Base-by-base conservation (phyloP, 92 coral and sea anemone genomes). In the Meandrina meandrites region DNA sequence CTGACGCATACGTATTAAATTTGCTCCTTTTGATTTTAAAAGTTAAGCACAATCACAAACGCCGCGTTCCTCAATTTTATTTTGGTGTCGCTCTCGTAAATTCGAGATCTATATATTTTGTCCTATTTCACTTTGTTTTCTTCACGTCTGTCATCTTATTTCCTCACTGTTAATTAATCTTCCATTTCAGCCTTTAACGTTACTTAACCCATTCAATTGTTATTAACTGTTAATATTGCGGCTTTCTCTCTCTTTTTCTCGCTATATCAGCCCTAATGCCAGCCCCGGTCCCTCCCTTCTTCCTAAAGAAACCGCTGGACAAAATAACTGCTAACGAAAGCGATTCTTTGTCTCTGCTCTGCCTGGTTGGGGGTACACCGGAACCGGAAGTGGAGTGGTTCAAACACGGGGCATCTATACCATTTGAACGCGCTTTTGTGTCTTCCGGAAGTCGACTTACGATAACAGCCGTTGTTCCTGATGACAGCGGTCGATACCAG, bases 401-500 rank as follows among this genome's bases (percentile, higher is more conserved):
- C 45, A 91, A 88, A 51, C 91, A 86, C 73, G 90, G 83, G 75
- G 94, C 90, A 16, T 40, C 22, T 28, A 69, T 86, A 68, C 89
- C 85, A 53, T 53, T 73, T 14, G 86, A 72, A 35, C 89, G 90
- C 75, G 86, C 91, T 24, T 83, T 86, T 37, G 34, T 85, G 37
- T 82, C 88, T 12, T 69, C 64, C 67, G 80, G 79, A 37, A 76
- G 88, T 64, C 83, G 82, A 70, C 89, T 95, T 69, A 80, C 86
- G 53, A 76, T 95, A 12, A 85, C 82, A 70, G 66, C 90, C 4
- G 68, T 91, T 86, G 87, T 81, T 30, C 45, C 88, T 28, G 91
- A 88, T 17, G 98, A 93, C 86, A 88, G 94, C 73, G 98, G 98
- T 78, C 91, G 89, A 48, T 95, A 95, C 87, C 88, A 81, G 91